Percentiles rank a stretch among this genome's conserved stretches.
Conservation (phyloP, 1,140 invertebrate species). For the Drosophila bocqueti region DNA sequence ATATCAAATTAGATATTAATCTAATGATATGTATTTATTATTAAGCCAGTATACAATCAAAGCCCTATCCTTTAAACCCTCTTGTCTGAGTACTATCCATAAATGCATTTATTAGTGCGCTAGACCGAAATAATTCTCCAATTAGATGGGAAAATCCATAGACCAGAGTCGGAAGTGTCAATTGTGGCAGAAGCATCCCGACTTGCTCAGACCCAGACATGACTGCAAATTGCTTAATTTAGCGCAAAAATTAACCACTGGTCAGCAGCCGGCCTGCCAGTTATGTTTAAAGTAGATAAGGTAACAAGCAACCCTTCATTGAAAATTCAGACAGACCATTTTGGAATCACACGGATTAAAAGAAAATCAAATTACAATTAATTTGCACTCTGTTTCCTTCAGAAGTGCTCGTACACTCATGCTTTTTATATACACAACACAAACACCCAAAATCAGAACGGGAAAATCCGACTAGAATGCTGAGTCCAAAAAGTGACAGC, state of each 20-base stretch:
- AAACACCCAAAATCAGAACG: slow-evolving; percentile 11
- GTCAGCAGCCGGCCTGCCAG: slow-evolving; percentile 33
- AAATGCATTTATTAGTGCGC: slow-evolving; percentile 74
- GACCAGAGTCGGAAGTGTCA: slow-evolving; percentile 16
- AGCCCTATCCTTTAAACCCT: not conserved
- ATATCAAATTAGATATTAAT: too few relatives aligned
- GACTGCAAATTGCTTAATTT: slow-evolving; percentile 77
- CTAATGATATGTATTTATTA: too few relatives aligned
- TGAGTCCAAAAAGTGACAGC: not conserved
- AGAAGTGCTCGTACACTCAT: not conserved
- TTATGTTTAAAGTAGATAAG: slow-evolving; percentile 14
- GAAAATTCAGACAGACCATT: slow-evolving; percentile 3
- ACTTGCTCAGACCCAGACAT: slow-evolving; percentile 31
- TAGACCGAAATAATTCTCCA: slow-evolving; percentile 80
- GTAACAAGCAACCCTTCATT: slow-evolving; percentile 35
- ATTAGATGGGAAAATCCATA: slow-evolving; percentile 54
- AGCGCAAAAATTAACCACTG: slow-evolving; percentile 75
- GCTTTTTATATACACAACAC: slow-evolving; percentile 8
- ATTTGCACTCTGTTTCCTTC: slow-evolving; percentile 19
- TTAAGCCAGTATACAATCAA: not conserved
- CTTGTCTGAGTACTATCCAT: slow-evolving; percentile 4
- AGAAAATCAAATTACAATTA: slow-evolving; percentile 13
- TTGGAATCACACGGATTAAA: slow-evolving; percentile 18
- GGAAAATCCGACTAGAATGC: slow-evolving; percentile 6
- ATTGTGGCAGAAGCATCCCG: slow-evolving; percentile 6